phyloP scores from a whole-genome alignment of 2,113 vertebrate genomes.

The Lampris megalopsis region DNA sequence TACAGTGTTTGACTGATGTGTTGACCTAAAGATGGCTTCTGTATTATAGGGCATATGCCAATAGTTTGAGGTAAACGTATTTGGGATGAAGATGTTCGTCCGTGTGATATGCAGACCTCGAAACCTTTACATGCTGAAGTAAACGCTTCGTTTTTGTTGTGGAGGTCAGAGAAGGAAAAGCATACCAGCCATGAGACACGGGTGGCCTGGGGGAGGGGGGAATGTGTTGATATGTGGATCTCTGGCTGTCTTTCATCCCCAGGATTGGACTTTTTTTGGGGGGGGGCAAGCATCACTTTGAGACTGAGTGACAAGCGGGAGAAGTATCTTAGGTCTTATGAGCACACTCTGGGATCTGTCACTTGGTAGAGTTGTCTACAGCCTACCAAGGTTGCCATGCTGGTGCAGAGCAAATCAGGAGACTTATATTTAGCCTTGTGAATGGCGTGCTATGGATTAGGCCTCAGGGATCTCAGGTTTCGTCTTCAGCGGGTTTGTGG shows the following conservation, averaged over 20 bases:
- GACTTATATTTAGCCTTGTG: conserved; percentile 85
- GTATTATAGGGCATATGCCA: no score
- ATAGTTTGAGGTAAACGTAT: no score
- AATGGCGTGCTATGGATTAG: conserved; percentile 80
- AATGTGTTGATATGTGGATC: conserved; percentile 45
- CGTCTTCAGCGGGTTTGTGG: conserved; percentile 78
- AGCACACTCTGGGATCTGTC: conserved; percentile 63
- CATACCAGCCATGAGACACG: conserved; percentile 37
- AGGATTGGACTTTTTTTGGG: conserved; percentile 38
- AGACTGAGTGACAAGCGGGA: conserved; percentile 34
- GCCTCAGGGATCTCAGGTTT: conserved; percentile 81
- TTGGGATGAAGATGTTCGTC: conserved; percentile 5
- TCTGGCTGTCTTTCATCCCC: conserved; percentile 39
- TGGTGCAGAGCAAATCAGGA: conserved; percentile 73
- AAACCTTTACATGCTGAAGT: conserved; percentile 44
- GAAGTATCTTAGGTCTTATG: conserved; percentile 64
- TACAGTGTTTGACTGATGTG: conserved; percentile 48
- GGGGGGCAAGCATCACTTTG: conserved; percentile 28
- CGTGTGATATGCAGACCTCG: conserved; percentile 14
- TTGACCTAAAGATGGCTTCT: conserved; percentile 21
- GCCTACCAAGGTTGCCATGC: conserved; percentile 77
- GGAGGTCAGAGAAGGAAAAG: conserved; percentile 55
- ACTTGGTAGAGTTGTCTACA: conserved; percentile 55
- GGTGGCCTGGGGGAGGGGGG: conserved; percentile 33
- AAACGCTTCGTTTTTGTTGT: conserved; percentile 47